Evolutionary conservation across 1,140 invertebrate genomes (phyloP), one percentile per base, ranked within the genome.

Genomic region (Rhopalosiphum maidis): DNA sequence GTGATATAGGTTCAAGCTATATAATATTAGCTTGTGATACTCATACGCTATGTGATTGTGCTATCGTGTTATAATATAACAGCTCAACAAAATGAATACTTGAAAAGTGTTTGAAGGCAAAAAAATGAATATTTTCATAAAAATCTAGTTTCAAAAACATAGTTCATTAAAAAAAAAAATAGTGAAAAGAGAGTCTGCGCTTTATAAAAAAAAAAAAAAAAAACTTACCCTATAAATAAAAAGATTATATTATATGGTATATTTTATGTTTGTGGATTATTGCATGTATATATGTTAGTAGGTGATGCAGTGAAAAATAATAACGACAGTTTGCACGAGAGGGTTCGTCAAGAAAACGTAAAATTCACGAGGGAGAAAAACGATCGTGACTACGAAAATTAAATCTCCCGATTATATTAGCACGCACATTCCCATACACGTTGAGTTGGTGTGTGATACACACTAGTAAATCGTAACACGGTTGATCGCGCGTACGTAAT

Each of bases 341-440:
- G 30, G 60, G 60, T 77, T 77, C n/a, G 60, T 77, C n/a, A 35
- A 77, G 60, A 77, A 77, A 77, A 77, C 60, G 60, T 77, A 18
- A 77, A 77, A 77, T 77, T 77, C 60, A 3, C 18, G n/a, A 77
- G 60, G 60, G 60, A 22, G 60, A n/a, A 77, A 77, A 77, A 77
- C n/a, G n/a, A 77, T 77, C 30, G 60, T n/a, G 60, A n/a, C 60
- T 77, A n/a, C 60, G 60, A 77, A 77, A 77, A 77, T 77, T 77
- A n/a, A 77, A 77, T 77, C 60, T n/a, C 30, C 60, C 60, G 30
- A 77, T 77, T 77, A 77, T 77, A 77, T 77, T 77, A 77, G 30
- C 11, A 77, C 30, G 60, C 30, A 77, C 60, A 77, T n/a, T 5
- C n/a, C 4, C 11, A 15, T 9, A 68, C 60, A 15, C 30, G 25